These are phyloP conservation scores for Varecia variegata DNA, from an alignment of 2,797 vertebrate species.

Conservation along the genomic window DNA sequence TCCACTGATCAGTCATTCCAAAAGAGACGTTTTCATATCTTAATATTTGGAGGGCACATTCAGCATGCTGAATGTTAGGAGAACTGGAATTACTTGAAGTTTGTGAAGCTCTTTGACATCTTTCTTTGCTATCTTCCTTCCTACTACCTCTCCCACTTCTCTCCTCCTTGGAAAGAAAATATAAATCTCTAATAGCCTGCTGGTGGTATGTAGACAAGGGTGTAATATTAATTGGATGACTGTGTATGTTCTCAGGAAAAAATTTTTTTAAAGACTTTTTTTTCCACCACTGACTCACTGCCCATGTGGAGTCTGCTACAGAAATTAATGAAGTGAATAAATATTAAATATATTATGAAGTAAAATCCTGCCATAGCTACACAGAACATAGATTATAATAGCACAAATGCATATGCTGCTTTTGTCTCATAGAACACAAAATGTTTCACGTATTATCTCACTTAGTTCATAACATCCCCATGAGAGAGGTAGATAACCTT, in stretches of 20 bases:
- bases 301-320: not conserved
- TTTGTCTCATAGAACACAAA: not conserved
- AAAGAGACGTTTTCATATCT: not conserved
- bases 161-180: not conserved
- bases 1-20: not conserved
- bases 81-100: not conserved
- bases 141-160: not conserved
- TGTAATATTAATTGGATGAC: not conserved
- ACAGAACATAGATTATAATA: not conserved
- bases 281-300: not conserved
- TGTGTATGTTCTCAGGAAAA: not conserved
- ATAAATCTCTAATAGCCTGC: not conserved
- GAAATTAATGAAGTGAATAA: slow-evolving; percentile 42
- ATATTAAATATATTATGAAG: not conserved
- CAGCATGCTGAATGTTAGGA: not conserved
- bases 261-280: not conserved
- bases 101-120: not conserved
- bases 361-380: slow-evolving; percentile 1
- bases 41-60: not conserved
- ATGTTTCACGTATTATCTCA: not conserved
- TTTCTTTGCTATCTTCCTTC: not conserved
- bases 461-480: not conserved
- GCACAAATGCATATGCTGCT: not conserved
- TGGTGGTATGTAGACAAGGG: not conserved
- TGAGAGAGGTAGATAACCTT: not conserved